Evolutionary conservation across 2,888 invertebrate species (phyloP), one percentile per base, ranked within the genome.

Genomic region (Lepeophtheirus nordmannii): DNA sequence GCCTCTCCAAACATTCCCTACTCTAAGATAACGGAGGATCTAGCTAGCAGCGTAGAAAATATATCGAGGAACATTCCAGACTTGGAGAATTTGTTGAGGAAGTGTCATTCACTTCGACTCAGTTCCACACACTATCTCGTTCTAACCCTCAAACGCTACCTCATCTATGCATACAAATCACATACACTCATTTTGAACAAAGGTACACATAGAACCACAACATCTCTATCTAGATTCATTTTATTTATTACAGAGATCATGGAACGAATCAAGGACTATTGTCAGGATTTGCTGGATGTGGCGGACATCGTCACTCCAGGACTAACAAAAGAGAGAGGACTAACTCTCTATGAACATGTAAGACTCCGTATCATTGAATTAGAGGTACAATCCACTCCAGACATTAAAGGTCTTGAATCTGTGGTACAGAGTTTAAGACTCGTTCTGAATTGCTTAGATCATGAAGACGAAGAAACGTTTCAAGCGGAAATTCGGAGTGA

Each of bases 111-210:
- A 5, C 1, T 20, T 1, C 20, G 58, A 14, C 30, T 17, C 9
- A 22, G 37, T 39, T 37, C 61, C 1, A 22, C 20, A 10, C 63
- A 63, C 63, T 56, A 53, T 37, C 22, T 63, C n/a, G 56, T 63
- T n/a, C 20, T 56, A 38, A n/a, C 56, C n/a, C 20, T 56, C 30
- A 63, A 63, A 56, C 63, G 63, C 10, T 56, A 63, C 23, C 63
- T 63, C 23, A 17, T 63, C 3, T 60, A 60, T 30, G 39, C 39
- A 20, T 60, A 60, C 8, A 46, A 46, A 8, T 30, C 30, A 30
- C 30, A 30, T 30, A 30, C 30, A 30, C 30, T 30, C 30, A 30
- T 30, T 30, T 30, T 30, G 30, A 30, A 30, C 30, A 2, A 30
- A 30, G 30, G 30, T 30, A 30, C 30, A 2, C n/a, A n/a, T n/a